A percentile compares a stretch with the other conserved stretches of the same genome.
These are phyloP conservation scores for Pseudochirops cupreus DNA, from an alignment of 2,797 vertebrate species.

Conservation along the genomic window DNA sequence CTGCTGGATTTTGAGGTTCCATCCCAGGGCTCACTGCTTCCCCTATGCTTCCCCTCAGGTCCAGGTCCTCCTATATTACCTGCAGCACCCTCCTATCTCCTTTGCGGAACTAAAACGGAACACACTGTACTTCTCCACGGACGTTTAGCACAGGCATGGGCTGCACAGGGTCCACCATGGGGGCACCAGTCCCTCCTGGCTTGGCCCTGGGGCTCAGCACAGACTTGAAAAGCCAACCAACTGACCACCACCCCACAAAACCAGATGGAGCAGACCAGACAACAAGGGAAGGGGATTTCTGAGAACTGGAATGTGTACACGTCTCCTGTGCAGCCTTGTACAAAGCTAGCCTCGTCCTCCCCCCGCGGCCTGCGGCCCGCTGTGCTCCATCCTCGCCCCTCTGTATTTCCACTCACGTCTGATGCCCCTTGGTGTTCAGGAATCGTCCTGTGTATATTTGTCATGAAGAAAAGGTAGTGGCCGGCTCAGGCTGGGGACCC, in stretches of 20 bases:
- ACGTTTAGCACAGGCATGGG: conserved; percentile 90
- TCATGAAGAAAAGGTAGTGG: conserved; percentile 81
- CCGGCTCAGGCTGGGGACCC: conserved; percentile 75
- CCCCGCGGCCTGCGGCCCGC: conserved; percentile 48
- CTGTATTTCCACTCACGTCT: conserved; percentile 84
- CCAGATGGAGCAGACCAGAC: conserved; percentile 55
- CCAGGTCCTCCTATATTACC: conserved; percentile 98
- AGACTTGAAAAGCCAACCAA: conserved; percentile 76
- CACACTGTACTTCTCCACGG: conserved; percentile 98
- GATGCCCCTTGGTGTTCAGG: conserved; percentile 82
- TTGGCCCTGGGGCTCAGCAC: conserved; percentile 50
- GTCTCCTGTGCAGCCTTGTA: conserved; percentile 82
- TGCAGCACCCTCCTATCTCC: conserved; percentile 97
- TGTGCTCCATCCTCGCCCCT: conserved; percentile 69
- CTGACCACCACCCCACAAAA: conserved; percentile 56
- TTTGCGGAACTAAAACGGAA: conserved; percentile 97
- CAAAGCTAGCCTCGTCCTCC: conserved; percentile 74
- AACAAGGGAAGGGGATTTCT: conserved; percentile 65
- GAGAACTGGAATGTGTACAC: conserved; percentile 75
- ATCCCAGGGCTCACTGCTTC: too few relatives aligned
- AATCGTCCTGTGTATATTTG: conserved; percentile 83
- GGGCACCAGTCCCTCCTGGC: conserved; percentile 74
- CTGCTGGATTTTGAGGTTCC: too few relatives aligned
- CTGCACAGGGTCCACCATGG: conserved; percentile 20
- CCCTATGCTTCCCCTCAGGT: conserved; percentile 86